These are phyloP conservation scores for Nebria ingens DNA, from an alignment of 1,140 invertebrate species.

Conservation along the genomic window DNA sequence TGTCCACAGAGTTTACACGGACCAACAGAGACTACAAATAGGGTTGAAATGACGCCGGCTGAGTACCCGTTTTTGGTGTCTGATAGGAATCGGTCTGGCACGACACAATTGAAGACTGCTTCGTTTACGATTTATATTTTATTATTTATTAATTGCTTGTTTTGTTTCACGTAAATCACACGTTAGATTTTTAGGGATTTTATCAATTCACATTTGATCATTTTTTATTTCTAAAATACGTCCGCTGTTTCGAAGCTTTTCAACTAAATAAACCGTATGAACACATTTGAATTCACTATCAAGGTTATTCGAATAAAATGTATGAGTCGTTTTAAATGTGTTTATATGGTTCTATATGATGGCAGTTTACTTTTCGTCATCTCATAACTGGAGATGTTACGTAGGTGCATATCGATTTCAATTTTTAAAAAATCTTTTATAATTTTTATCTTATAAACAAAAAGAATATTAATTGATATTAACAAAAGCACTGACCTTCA, in stretches of 20 bases:
- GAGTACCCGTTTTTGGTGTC: not conserved
- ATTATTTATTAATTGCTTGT: not conserved
- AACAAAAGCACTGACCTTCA: constrained; percentile 7
- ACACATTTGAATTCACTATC: too few species aligned
- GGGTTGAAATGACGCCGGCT: not conserved
- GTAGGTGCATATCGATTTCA: constrained; percentile 2
- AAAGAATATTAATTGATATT: not conserved
- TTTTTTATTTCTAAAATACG: constrained; percentile 3
- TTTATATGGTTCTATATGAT: not conserved
- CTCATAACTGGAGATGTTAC: not conserved
- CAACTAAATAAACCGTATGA: too few species aligned
- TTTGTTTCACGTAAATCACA: not conserved
- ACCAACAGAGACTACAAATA: constrained; percentile 36
- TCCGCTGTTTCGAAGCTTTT: too few species aligned
- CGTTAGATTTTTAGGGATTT: not conserved
- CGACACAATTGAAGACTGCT: not conserved
- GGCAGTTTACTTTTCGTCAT: not conserved
- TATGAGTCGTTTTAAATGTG: not conserved
- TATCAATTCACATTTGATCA: not conserved
- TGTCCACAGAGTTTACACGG: constrained; percentile 52
- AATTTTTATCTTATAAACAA: too few species aligned
- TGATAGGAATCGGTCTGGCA: not conserved
- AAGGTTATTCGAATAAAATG: too few species aligned
- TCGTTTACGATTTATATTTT: too few species aligned
- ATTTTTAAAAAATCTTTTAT: too few species aligned